Conservation (phyloP, 2,888 invertebrate species). For the Aromia moschata region DNA sequence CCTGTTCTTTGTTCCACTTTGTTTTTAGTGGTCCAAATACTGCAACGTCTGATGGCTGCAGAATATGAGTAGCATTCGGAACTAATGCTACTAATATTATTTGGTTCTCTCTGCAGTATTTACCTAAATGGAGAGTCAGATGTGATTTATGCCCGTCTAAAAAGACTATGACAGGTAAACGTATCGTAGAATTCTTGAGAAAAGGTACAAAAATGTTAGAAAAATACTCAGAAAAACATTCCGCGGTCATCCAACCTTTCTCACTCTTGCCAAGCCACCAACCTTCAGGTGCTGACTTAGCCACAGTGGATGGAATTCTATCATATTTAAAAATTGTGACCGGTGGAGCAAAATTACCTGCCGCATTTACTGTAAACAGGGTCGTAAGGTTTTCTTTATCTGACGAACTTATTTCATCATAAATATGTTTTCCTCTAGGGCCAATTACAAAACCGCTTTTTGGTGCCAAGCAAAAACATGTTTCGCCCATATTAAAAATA, state of each 20-base stretch:
- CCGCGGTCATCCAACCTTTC: conserved; percentile 17
- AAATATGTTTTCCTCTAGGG: conserved; percentile 13
- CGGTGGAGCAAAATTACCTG: conserved; percentile 5
- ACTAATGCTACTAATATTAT: conserved; percentile 13
- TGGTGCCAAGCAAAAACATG: conserved; percentile 7
- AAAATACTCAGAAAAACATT: conserved; percentile 18
- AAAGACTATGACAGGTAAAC: conserved; percentile 14
- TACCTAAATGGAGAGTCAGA: conserved; percentile 3
- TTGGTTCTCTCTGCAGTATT: conserved; percentile 6
- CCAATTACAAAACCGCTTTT: not conserved
- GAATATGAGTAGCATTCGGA: conserved; percentile 17
- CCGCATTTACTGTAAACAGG: conserved; percentile 10
- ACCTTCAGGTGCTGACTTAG: conserved; percentile 1
- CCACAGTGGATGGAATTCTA: not conserved
- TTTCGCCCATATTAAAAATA: conserved; percentile 10
- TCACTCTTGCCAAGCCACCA: conserved; percentile 2
- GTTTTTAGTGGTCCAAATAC: not conserved
- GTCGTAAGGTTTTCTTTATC: conserved; percentile 19
- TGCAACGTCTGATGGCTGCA: conserved; percentile 8
- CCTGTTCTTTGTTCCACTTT: not conserved
- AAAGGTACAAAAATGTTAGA: conserved; percentile 12
- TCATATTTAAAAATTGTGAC: conserved; percentile 9
- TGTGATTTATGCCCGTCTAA: conserved; percentile 16
- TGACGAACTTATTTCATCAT: not conserved
- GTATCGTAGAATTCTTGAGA: not conserved